Evolutionary conservation across 2,797 vertebrate species (phyloP), one percentile per base, ranked within the genome.

Genomic region (Spinus pinus): DNA sequence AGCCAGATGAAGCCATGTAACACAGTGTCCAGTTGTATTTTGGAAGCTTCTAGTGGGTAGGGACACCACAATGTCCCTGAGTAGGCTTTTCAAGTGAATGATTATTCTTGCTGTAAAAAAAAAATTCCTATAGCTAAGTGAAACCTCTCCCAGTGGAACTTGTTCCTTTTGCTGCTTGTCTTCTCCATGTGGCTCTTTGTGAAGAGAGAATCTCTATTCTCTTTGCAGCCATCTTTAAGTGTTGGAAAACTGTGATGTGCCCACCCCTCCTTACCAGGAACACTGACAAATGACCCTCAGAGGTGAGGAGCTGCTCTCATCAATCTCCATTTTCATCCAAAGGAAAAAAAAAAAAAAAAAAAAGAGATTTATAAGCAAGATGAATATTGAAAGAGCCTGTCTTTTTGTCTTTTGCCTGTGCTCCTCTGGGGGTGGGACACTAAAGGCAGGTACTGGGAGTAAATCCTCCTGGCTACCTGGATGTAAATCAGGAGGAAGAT

Each of bases 281-380:
- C 39, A 53, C 4, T 2, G 23, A 60, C 46, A 49, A 90, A 83
- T 42, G 66, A 60, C 56, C 91, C 78, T 81, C 65, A 3, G 70
- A 81, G 91, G 88, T 73, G 50, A 71, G 47, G 51, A 78, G 58
- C 60, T 1, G 11, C 60, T 30, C 73, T 93, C 93, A 93, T 75
- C 75, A 35, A 92, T 91, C 95, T 92, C 70, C 35, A 64, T 90
- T 77, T 83, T 67, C 82, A 81, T 81, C 54, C 57, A 54, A 93
- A 85, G 28, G 33, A 33, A 33, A 33, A 33, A 33, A 2, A 1
- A 37, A 33, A 33, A 54, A 33, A 53, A 37, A 33, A n/a, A 54
- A 39, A n/a, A 41, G 17, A 65, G 22, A 90, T 92, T 81, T 64
- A 70, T 58, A 72, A 78, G 62, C 31, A 37, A 39, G 66, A 86